Percentiles rank a stretch among this genome's conserved stretches.
These are phyloP conservation scores for Tapera naevia DNA, from an alignment of 2,797 vertebrate genomes.

Conservation along the genomic window DNA sequence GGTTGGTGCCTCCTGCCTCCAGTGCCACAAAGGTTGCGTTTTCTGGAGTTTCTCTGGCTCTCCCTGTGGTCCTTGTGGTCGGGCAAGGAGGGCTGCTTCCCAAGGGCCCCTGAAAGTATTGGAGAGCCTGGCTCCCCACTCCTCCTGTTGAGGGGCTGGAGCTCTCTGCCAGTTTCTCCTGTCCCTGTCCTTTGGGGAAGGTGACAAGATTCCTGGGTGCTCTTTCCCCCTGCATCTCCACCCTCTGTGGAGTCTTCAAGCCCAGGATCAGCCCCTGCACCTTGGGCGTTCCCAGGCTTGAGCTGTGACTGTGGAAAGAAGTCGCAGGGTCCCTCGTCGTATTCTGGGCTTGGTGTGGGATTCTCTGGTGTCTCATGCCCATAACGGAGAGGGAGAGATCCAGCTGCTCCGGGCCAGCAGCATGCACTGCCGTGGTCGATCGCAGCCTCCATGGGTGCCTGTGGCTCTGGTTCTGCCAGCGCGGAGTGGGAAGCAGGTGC, in stretches of 20 bases:
- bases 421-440: background rate
- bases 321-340: accelerated
- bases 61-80: accelerated
- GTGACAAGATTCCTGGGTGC: background rate
- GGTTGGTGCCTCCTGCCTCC: background rate
- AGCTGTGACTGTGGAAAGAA: background rate
- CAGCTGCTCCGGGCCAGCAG: background rate
- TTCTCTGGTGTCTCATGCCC: too few species aligned
- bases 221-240: background rate
- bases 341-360: accelerated
- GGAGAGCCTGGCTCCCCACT: background rate
- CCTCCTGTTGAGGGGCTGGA: accelerated
- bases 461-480: too few species aligned
- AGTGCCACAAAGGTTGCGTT: background rate
- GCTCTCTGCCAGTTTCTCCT: background rate
- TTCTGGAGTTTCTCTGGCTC: accelerated
- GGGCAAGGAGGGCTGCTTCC: accelerated
- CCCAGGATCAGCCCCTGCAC: background rate
- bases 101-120: too few species aligned
- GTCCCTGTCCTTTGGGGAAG: accelerated
- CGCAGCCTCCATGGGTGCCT: background rate
- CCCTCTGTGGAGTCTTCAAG: background rate
- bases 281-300: accelerated
- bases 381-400: too few species aligned
- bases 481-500: too few species aligned